A percentile compares a stretch with the other conserved stretches of the same genome.
These are phyloP conservation scores for Actinia equina DNA, from an alignment of 64 coral and sea anemone genomes.

Conservation along the genomic window DNA sequence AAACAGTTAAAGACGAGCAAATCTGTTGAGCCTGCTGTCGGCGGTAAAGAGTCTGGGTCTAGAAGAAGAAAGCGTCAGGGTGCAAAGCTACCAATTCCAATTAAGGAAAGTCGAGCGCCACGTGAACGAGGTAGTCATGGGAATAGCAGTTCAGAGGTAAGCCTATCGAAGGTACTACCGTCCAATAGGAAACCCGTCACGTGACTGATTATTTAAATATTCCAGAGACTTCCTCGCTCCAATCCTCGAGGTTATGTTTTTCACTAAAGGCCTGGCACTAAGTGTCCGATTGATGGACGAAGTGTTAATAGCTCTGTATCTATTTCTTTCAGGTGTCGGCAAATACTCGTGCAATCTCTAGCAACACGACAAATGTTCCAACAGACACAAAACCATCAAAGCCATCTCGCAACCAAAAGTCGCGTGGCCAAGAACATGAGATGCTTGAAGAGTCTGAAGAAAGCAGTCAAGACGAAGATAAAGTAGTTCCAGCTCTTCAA, in stretches of 20 bases:
- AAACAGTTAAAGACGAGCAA: background rate
- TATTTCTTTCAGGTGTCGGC: background rate
- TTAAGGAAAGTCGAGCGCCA: background rate
- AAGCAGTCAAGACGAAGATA: background rate
- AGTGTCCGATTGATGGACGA: too few relatives aligned
- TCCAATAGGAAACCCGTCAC: too few relatives aligned
- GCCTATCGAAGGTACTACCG: background rate
- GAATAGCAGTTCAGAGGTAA: background rate
- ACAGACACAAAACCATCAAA: background rate
- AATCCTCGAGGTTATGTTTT: too few relatives aligned
- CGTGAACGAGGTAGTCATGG: background rate
- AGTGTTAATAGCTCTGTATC: too few relatives aligned
- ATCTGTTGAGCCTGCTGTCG: background rate
- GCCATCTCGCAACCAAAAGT: background rate
- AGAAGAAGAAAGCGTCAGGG: background rate
- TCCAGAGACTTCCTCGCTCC: too few relatives aligned
- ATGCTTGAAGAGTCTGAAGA: background rate
- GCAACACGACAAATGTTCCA: too few relatives aligned
- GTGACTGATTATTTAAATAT: too few relatives aligned
- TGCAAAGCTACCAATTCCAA: constrained; percentile 17
- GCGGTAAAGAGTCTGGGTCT: background rate
- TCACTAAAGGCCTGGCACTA: too few relatives aligned
- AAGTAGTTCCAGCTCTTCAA: background rate
- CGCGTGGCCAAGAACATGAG: background rate
- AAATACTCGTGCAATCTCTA: background rate